Base-by-base conservation (phyloP, 2,888 invertebrate species). In the Galerucella calmariensis region DNA sequence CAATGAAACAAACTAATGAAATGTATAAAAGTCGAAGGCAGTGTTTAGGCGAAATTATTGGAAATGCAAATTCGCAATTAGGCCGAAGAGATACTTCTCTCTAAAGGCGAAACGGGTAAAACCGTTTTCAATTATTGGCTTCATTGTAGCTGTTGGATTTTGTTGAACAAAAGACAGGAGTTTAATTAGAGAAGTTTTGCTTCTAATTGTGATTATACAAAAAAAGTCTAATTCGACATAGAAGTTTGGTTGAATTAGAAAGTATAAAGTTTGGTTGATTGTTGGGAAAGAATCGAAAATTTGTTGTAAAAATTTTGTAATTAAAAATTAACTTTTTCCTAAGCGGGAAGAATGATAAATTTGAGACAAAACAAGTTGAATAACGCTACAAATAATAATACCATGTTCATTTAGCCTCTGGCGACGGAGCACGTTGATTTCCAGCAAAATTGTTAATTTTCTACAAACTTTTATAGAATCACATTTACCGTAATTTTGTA, bases 1-100 rank as follows among this genome's bases (percentile, higher is more conserved):
- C 14, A 58, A 72, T 58, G 44, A 72, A 72, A 72, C 66, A 72
- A 72, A 72, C 72, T 72, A 72, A 66, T 58, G 72, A 67, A 72
- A 72, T 72, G 24, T 72, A 65, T 46, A 72, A 59, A 72, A 72
- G 72, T 67, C 72, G 46, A 72, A 59, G 27, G 20, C 59, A 59
- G 24, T 67, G 72, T 66, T 72, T 72, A 58, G 44, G 27, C 66
- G 46, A 72, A 66, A 72, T 72, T 66, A 72, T 72, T 67, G 72
- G 72, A 72, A 59, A 72, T 72, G 72, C 59, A 67, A 72, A 72
- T 72, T 72, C 59, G 66, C 44, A 72, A 72, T 72, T 72, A 72
- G 59, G 58, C 27, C 24, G 58, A 67, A 59, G 12, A 66, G 41
- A 44, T 53, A 51, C 61, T 69, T 61, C 27, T 16, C 46, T 24